Base-by-base conservation (phyloP, 2,888 invertebrate species). In the Apodemia hepburni region DNA sequence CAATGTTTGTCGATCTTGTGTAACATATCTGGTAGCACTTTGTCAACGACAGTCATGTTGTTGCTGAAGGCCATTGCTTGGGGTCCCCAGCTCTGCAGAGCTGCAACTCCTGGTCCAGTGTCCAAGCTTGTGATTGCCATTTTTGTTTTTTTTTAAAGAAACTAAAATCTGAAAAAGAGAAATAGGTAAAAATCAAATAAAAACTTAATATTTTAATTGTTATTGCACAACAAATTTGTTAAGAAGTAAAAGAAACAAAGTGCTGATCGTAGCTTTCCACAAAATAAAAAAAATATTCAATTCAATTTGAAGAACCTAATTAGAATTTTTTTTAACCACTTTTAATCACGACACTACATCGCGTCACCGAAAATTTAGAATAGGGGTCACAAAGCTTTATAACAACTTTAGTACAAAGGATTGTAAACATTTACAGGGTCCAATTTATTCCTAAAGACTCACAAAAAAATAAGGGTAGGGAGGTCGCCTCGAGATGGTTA, bases 41-140 rank as follows among this genome's bases (percentile, higher is more conserved):
- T 96, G 87, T 97, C 97, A 72, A 96, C 96, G 70, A 97, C 96
- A 67, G 97, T 96, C 77, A 95, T 93, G 87, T 97, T 97, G 67
- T 93, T 76, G 74, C 92, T 79, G 75, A 92, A 86, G 73, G 93
- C 86, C 58, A 87, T 85, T 54, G 84, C 86, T 65, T 91, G 84
- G 49, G 54, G 54, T 2, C 54, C 54, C 54, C 54, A 54, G 22
- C 54, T 54, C 54, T 15, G 11, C 22, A 92, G 75, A 61, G 92
- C 89, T 63, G 90, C 87, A 62, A 82, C 74, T 59, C 90, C 91
- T 59, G 91, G 89, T 59, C 88, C 90, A 35, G 87, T 83, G 73
- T 91, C 91, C 77, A 90, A 71, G 71, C 76, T 84, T 66, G 80
- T 80, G 68, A 89, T 77, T 65, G 85, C 77, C 92, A 92, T 92